phyloP scores from a whole-genome alignment of 2,797 vertebrate species.

The Notoglanidium macrostoma region DNA sequence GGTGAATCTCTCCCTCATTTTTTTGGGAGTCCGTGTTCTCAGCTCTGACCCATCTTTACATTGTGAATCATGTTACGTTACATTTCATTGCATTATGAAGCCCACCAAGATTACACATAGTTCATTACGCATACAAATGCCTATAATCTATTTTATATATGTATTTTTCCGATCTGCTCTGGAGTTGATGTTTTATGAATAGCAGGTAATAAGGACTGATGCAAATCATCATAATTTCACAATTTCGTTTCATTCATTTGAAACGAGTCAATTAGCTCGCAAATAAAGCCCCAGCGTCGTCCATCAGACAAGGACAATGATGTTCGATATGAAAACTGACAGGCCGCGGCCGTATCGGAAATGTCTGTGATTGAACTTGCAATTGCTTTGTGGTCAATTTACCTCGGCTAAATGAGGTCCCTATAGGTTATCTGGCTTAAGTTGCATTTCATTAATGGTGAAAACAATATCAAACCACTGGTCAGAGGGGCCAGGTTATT shows the following conservation, averaged over 20 bases:
- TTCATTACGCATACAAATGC: constrained; percentile 44
- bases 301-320: constrained; percentile 62
- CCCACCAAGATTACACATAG: constrained; percentile 39
- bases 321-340: constrained; percentile 52
- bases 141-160: constrained; percentile 43
- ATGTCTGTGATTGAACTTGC: constrained; percentile 58
- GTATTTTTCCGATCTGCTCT: constrained; percentile 43
- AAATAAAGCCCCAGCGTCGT: constrained; percentile 53
- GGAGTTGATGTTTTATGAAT: constrained; percentile 25
- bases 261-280: constrained; percentile 53
- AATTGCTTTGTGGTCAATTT: constrained; percentile 58
- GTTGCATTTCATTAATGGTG: constrained; percentile 36
- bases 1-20: constrained; percentile 10
- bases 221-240: constrained; percentile 51
- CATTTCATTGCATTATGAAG: constrained; percentile 49
- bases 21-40: background rate
- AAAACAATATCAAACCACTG: constrained; percentile 49
- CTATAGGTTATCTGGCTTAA: constrained; percentile 58
- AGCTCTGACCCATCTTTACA: constrained; percentile 24
- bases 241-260: constrained; percentile 53
- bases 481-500: constrained; percentile 31
- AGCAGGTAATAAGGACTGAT: constrained; percentile 61
- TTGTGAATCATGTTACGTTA: constrained; percentile 51
- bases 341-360: constrained; percentile 43
- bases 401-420: constrained; percentile 58